Conservation (phyloP, 1,140 invertebrate species). For the Pogonomyrmex barbatus region DNA sequence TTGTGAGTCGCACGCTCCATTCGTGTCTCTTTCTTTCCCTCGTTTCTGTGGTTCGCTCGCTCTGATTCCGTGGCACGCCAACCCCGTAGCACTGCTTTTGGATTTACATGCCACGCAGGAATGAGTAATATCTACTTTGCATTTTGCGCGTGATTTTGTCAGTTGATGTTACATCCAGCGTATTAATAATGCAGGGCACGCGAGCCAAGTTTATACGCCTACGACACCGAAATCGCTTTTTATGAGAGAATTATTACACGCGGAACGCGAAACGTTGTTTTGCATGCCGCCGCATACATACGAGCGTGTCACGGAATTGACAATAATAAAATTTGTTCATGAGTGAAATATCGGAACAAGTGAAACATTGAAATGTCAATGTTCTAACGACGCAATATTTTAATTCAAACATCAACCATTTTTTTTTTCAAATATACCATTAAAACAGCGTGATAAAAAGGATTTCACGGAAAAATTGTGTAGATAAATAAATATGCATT, state of each 20-base stretch:
- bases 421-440: not conserved
- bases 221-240: conserved; percentile 53
- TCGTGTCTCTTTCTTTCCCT: conserved; percentile 32
- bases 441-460: too few relatives aligned
- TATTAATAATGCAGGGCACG: conserved; percentile 79
- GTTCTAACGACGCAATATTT: conserved; percentile 1
- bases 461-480: not conserved
- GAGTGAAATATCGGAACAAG: conserved; percentile 41
- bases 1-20: not conserved
- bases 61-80: conserved; percentile 17
- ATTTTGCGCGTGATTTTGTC: conserved; percentile 79
- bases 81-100: conserved; percentile 29
- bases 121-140: conserved; percentile 79
- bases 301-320: not conserved
- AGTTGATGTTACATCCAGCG: conserved; percentile 73
- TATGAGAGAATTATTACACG: conserved; percentile 60
- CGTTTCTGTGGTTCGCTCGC: conserved; percentile 23
- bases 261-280: conserved; percentile 62
- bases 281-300: conserved; percentile 40
- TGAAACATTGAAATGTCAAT: conserved; percentile 9
- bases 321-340: conserved; percentile 45
- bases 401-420: not conserved
- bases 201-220: conserved; percentile 53
- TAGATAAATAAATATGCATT: not conserved
- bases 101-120: conserved; percentile 69